A percentile compares a stretch with the other conserved stretches of the same genome.
These are phyloP conservation scores for Caenorhabditis sp. DNA, from an alignment of 2,888 invertebrate species.

Conservation along the genomic window DNA sequence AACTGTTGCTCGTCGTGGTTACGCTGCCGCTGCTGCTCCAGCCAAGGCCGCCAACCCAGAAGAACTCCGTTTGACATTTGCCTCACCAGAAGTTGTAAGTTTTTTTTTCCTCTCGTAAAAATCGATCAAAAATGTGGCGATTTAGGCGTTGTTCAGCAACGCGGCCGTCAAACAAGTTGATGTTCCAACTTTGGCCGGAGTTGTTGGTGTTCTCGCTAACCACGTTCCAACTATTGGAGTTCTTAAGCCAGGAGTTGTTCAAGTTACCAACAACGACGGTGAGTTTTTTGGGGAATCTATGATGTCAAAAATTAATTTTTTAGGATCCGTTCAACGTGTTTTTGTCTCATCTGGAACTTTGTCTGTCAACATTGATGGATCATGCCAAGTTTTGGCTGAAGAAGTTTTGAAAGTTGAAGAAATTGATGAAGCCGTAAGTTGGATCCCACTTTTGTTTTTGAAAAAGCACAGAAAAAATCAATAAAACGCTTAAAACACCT, in stretches of 20 bases:
- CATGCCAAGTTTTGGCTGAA: conserved; percentile 68
- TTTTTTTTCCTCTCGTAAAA: too few species aligned
- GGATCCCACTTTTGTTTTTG: too few species aligned
- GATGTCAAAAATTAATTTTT: conserved; percentile 14
- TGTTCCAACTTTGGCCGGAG: conserved; percentile 68
- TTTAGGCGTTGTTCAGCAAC: conserved; percentile 64
- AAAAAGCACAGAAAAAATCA: conserved; percentile 1
- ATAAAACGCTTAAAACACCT: too few species aligned
- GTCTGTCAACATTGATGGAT: conserved; percentile 70
- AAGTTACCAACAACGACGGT: conserved; percentile 65
- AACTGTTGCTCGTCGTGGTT: conserved; percentile 44
- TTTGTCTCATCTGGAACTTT: conserved; percentile 70
- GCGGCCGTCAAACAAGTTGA: conserved; percentile 68
- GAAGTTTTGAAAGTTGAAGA: conserved; percentile 62
- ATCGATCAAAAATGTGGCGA: too few species aligned
- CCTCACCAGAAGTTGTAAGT: conserved; percentile 60
- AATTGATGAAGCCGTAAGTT: conserved; percentile 64
- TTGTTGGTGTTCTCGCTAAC: conserved; percentile 68
- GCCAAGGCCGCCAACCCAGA: conserved; percentile 49
- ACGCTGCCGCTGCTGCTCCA: conserved; percentile 56
- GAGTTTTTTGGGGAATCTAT: background rate
- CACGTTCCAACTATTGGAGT: conserved; percentile 70
- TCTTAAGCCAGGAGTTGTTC: conserved; percentile 68
- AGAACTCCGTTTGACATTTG: conserved; percentile 63
- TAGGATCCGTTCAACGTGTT: conserved; percentile 59